Conservation (phyloP, 2,113 vertebrate species). For the Tenebrosternarchus preto region DNA sequence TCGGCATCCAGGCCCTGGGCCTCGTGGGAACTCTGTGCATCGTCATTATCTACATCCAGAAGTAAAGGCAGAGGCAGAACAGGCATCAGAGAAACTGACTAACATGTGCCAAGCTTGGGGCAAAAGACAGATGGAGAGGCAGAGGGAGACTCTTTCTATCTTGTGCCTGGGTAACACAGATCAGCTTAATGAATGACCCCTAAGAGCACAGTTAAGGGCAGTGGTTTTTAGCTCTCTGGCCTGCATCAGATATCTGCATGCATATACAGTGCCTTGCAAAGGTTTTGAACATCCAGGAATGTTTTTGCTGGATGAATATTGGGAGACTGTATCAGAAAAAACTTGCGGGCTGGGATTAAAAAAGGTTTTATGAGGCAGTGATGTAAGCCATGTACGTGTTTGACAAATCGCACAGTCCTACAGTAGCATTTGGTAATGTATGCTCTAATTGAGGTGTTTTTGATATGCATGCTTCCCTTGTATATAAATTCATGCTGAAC, state of each 20-base stretch:
- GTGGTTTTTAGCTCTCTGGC: neutral
- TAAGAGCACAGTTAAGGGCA: neutral
- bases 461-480: constrained; percentile 46
- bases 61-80: constrained; percentile 65
- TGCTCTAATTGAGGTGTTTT: constrained; percentile 38
- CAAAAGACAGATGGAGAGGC: neutral
- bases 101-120: neutral
- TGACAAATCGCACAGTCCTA: neutral
- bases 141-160: constrained; percentile 25
- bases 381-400: neutral
- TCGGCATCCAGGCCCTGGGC: constrained; percentile 91
- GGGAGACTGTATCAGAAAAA: neutral
- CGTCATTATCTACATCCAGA: constrained; percentile 95
- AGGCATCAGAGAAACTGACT: neutral
- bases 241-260: constrained; percentile 20
- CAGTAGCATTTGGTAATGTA: constrained; percentile 6
- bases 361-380: constrained; percentile 9
- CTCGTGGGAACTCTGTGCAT: constrained; percentile 93
- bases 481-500: constrained; percentile 17
- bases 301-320: constrained; percentile 11
- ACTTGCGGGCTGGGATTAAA: too few relatives aligned
- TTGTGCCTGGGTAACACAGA: neutral
- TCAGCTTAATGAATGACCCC: constrained; percentile 21
- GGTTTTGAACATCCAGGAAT: neutral
- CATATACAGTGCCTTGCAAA: constrained; percentile 25